phyloP scores from a whole-genome alignment of 2,888 invertebrate species.

The Ceriagrion tenellum region DNA sequence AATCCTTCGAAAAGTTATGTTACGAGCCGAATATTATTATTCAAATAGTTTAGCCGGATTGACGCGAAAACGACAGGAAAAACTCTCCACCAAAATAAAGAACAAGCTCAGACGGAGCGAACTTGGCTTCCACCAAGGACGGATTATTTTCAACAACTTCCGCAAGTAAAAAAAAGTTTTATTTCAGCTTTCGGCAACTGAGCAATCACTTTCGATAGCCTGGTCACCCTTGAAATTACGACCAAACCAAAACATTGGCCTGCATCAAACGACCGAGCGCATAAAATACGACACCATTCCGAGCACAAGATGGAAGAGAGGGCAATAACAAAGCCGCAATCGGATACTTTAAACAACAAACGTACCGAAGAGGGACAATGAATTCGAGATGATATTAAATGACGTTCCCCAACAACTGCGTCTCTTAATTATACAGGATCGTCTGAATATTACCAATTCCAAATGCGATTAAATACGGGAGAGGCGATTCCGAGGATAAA shows the following conservation, averaged over 20 bases:
- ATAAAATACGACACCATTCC: neutral
- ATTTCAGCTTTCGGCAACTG: neutral
- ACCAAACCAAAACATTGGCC: neutral
- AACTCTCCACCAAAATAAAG: neutral
- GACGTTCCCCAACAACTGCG: too few relatives aligned
- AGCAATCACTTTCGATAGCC: neutral
- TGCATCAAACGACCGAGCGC: neutral
- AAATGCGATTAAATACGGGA: too few relatives aligned
- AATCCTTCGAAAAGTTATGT: too few relatives aligned
- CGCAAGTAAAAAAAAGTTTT: neutral
- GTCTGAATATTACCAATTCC: too few relatives aligned
- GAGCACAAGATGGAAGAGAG: neutral
- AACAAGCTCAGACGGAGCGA: neutral
- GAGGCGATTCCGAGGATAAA: too few relatives aligned
- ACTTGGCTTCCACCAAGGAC: neutral
- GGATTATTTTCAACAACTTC: neutral
- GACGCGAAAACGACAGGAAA: neutral
- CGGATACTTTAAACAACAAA: too few relatives aligned
- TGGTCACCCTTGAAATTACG: conserved; percentile 7
- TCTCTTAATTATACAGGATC: too few relatives aligned
- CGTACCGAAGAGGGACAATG: too few relatives aligned
- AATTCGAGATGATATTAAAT: too few relatives aligned
- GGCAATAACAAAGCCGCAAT: neutral
- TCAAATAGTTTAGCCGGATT: too few relatives aligned
- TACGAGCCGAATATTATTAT: too few relatives aligned